Base-by-base conservation (phyloP, 2,888 invertebrate species). In the Drosophila koepferae region DNA sequence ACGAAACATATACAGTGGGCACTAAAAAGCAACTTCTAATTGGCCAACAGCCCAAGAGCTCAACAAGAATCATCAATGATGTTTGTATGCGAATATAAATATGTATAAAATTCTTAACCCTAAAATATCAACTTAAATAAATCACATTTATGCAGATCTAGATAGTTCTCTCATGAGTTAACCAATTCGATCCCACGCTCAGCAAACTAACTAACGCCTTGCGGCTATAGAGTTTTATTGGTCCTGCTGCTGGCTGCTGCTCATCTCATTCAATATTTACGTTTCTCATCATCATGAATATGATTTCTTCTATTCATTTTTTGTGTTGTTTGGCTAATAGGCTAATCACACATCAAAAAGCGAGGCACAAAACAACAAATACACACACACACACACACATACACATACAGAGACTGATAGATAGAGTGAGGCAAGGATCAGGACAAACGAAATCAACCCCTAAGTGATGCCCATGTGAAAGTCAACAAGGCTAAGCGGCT, bases 401-500 rank as follows among this genome's bases (percentile, higher is more conserved):
- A 77, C 5, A 59, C 10, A 41, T 3, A 62, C 10, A 28, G 34
- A 41, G 2, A 59, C 10, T 34, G 34, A 5, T 12, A 14, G 5
- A 38, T 12, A 16, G 41, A 56, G 31, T 3, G 43, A 51, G 63
- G 51, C 67, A 71, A 63, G 82, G 73, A 82, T 75, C 74, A 70
- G 58, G 23, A 64, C 51, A 40, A 59, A 59, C 20, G 65, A 53
- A 51, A 72, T 51, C 79, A 72, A 81, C 86, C 86, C 89, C 84
- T 86, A 87, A 89, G 89, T 89, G 86, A 68, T 69, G 83, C 43
- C 69, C 87, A 91, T 91, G 91, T 87, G 92, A 92, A 91, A 91
- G 91, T 91, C 92, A 91, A 92, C 92, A 92, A 86, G 85, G 84
- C 84, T 92, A 91, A 91, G 91, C 91, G 82, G 91, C 90, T 91